Base-by-base conservation (phyloP, 2,113 vertebrate genomes). In the Suncus etruscus region DNA sequence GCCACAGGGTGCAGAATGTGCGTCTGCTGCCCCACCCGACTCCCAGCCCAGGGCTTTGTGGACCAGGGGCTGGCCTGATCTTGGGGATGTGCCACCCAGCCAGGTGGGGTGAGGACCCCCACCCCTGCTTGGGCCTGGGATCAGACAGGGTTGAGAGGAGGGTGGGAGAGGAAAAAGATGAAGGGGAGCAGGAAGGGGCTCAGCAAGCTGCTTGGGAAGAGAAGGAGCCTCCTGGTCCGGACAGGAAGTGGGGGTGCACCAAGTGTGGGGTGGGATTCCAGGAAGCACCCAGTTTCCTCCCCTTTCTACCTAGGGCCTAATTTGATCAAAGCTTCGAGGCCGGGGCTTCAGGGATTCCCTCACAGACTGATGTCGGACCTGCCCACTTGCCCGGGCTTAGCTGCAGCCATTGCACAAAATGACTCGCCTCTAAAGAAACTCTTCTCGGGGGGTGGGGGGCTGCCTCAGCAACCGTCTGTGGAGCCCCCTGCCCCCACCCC, bases 161-260 rank as follows among this genome's bases (percentile, higher is more conserved):
- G 1, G 29, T 0, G 2, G 29, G 79, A 45, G 14, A 63, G 18
- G 70, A 22, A 51, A 12, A 18, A 45, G 6, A 11, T 11, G 27
- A 5, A 3, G 20, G 15, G 16, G 1, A 8, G n/a, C 80, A 15
- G 63, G 25, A 5, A 14, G 4, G 3, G 70, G 39, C 39, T 47
- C 63, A 15, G 2, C n/a, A 68, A 70, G 85, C 76, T 83, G 61
- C 75, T 45, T 51, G 11, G 54, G 48, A 82, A 72, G 31, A 11
- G 29, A 85, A 77, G 80, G 24, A 39, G 22, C 27, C 73, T 51
- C 27, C n/a, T 1, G 20, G 69, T 78, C 69, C 80, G 15, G 75
- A 47, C 61, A 83, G 84, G 83, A 91, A 80, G 83, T 63, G 8
- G 87, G 74, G 74, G 66, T 76, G 31, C 16, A 58, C 48, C 51